phyloP scores from a whole-genome alignment of 1,140 invertebrate genomes.

The Papilio helenus region DNA sequence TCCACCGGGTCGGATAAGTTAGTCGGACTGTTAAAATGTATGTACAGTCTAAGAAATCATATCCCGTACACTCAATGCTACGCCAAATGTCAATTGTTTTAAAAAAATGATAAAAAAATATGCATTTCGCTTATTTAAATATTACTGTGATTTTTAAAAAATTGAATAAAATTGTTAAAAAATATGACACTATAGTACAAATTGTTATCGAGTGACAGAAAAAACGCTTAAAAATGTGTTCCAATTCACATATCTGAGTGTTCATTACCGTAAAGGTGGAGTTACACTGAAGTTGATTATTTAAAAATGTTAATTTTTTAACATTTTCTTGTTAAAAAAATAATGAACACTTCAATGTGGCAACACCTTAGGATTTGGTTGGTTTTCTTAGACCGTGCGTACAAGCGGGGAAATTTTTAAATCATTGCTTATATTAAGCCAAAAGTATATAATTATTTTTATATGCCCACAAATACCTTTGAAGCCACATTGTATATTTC shows the following conservation, averaged over 20 bases:
- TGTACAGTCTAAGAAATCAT: constrained; percentile 29
- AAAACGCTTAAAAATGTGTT: constrained; percentile 31
- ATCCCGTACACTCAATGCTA: not conserved
- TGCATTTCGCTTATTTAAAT: constrained; percentile 26
- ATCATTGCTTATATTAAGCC: constrained; percentile 39
- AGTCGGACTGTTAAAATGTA: not conserved
- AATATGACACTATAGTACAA: constrained; percentile 38
- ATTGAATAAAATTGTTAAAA: constrained; percentile 11
- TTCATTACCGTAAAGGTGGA: not conserved
- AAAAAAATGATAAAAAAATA: constrained; percentile 19
- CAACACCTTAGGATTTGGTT: not conserved
- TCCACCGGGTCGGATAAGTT: not conserved
- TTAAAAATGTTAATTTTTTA: not conserved
- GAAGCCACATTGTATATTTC: constrained; percentile 26
- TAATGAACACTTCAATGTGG: not conserved
- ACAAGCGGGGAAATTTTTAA: not conserved
- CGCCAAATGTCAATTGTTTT: constrained; percentile 26
- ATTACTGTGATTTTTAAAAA: constrained; percentile 9
- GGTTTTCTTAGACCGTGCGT: constrained; percentile 31
- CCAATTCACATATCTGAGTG: constrained; percentile 34
- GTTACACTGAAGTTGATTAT: not conserved
- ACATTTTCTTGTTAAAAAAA: not conserved
- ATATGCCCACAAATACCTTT: constrained; percentile 23
- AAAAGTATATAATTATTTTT: constrained; percentile 40
- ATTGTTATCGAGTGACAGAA: constrained; percentile 36